These are phyloP conservation scores for Argyresthia goedartella DNA, from an alignment of 2,888 invertebrate species.

Conservation along the genomic window DNA sequence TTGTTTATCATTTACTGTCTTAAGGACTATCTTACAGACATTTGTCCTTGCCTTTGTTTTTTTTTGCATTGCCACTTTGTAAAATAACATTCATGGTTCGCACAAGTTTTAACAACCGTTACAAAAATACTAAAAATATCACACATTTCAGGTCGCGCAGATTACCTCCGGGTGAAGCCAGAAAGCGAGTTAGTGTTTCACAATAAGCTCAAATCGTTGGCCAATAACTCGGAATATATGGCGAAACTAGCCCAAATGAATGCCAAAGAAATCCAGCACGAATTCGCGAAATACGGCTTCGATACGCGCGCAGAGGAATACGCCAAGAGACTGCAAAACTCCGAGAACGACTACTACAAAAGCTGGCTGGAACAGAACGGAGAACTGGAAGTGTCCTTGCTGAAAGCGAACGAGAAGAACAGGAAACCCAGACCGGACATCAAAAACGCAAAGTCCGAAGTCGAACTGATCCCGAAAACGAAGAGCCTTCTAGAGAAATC, in stretches of 20 bases:
- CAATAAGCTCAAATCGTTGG: slow-evolving; percentile 45
- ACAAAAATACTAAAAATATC: slow-evolving; percentile 5
- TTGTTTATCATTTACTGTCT: slow-evolving; percentile 14
- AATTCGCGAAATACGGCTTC: slow-evolving; percentile 55
- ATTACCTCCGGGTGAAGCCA: slow-evolving; percentile 49
- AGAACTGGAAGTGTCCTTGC: slow-evolving; percentile 55
- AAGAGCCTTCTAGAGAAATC: slow-evolving; percentile 1
- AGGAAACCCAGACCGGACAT: slow-evolving; percentile 34
- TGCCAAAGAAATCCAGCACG: slow-evolving; percentile 44
- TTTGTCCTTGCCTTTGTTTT: slow-evolving; percentile 28
- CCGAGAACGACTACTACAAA: slow-evolving; percentile 59
- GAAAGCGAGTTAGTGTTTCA: slow-evolving; percentile 58
- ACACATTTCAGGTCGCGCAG: slow-evolving; percentile 23
- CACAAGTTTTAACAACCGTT: slow-evolving; percentile 6
- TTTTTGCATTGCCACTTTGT: slow-evolving; percentile 11
- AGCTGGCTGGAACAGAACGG: slow-evolving; percentile 64
- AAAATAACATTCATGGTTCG: slow-evolving; percentile 58
- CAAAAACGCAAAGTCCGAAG: slow-evolving; percentile 47
- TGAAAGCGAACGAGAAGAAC: slow-evolving; percentile 39
- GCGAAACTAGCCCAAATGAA: slow-evolving; percentile 52
- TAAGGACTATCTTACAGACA: slow-evolving; percentile 63
- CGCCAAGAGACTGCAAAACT: slow-evolving; percentile 26
- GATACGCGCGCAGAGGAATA: slow-evolving; percentile 34
- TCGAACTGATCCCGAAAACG: slow-evolving; percentile 48
- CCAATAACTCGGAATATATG: slow-evolving; percentile 47